Percentiles rank a stretch among this genome's conserved stretches.
Evolutionary conservation across 2,797 vertebrate genomes (phyloP).

Genomic region (Margarornis squamiger): DNA sequence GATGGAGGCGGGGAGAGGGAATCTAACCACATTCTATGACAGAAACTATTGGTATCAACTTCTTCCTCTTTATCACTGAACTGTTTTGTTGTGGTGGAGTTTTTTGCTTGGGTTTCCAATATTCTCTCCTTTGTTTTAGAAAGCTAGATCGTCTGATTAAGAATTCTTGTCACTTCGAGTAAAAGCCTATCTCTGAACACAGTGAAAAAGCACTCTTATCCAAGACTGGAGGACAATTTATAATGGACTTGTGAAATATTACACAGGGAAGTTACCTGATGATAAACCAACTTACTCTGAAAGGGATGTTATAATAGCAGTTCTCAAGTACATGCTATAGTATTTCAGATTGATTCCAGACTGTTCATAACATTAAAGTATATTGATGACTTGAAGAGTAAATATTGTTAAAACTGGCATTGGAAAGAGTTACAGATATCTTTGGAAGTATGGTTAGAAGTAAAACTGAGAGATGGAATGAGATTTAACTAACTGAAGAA

Average conservation of each 20-base stretch:
- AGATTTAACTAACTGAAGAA: neutral
- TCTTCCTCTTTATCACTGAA: neutral
- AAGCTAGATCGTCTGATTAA: neutral
- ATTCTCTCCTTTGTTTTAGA: neutral
- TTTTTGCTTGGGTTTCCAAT: neutral
- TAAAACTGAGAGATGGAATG: neutral
- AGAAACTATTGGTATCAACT: neutral
- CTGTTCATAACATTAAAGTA: neutral
- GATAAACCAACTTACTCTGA: neutral
- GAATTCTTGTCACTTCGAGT: neutral
- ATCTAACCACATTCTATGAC: neutral
- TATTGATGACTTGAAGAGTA: neutral
- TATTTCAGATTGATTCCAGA: neutral
- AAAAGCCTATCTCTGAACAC: neutral
- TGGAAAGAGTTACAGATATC: neutral
- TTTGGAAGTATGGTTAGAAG: neutral
- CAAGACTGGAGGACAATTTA: neutral
- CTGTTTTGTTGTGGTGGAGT: neutral
- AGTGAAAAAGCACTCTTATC: neutral
- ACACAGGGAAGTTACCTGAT: neutral
- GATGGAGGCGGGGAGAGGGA: rapidly evolving
- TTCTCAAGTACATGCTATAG: neutral
- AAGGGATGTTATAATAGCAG: neutral
- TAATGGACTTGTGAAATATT: neutral
- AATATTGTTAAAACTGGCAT: rapidly evolving